Percentiles rank a stretch among this genome's conserved stretches.
These are phyloP conservation scores for Platyscapa corneri DNA, from an alignment of 1,140 invertebrate genomes.

Conservation along the genomic window DNA sequence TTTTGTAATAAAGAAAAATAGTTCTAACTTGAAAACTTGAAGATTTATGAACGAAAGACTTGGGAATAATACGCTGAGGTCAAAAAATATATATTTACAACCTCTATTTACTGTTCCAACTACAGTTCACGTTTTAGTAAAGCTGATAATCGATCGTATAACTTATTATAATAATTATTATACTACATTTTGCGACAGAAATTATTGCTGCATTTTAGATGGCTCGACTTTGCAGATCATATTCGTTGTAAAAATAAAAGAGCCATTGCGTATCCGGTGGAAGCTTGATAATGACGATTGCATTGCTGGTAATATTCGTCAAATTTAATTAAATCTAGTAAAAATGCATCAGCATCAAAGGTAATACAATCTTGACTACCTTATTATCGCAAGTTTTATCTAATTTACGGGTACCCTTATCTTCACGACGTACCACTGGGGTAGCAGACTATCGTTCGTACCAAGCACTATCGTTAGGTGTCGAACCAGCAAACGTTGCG, in stretches of 20 bases:
- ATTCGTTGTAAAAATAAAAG: too few relatives aligned
- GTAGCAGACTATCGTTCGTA: neutral
- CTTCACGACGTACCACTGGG: neutral
- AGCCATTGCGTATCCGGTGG: too few relatives aligned
- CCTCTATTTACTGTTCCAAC: neutral
- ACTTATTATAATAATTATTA: neutral
- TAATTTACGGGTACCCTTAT: neutral
- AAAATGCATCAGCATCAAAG: neutral
- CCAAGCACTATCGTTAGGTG: neutral
- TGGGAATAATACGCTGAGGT: neutral
- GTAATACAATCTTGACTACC: neutral
- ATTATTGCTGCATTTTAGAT: neutral
- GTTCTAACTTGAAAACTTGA: neutral
- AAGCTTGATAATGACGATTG: too few relatives aligned
- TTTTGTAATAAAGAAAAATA: conserved; percentile 1
- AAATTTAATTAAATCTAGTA: neutral
- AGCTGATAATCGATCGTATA: neutral
- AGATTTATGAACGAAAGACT: neutral
- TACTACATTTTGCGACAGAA: neutral
- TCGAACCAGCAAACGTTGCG: neutral
- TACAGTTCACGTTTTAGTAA: neutral
- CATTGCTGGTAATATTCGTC: too few relatives aligned
- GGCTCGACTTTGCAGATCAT: too few relatives aligned
- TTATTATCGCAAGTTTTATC: neutral
- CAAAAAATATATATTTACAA: neutral